A percentile compares a stretch with the other conserved stretches of the same genome.
Evolutionary conservation across 2,113 vertebrate species (phyloP).

Genomic region (Leptosomus discolor): DNA sequence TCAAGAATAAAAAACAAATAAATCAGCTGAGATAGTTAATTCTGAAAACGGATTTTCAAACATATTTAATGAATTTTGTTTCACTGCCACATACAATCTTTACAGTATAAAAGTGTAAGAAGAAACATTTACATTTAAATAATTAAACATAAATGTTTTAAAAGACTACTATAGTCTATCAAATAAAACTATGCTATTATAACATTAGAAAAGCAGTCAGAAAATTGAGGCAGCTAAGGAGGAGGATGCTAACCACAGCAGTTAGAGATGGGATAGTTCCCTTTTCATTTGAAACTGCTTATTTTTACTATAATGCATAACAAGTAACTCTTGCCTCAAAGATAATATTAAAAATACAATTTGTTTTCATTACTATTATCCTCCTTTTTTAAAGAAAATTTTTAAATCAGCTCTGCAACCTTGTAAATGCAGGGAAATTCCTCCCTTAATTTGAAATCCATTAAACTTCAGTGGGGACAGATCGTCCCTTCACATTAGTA

Average conservation of each 20-base stretch:
- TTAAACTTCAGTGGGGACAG: not conserved
- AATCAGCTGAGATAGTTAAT: not conserved
- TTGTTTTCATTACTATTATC: not conserved
- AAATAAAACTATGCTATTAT: not conserved
- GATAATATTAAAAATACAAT: not conserved
- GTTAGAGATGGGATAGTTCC: not conserved
- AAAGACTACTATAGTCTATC: not conserved
- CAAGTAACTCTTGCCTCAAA: not conserved
- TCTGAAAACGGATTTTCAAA: not conserved
- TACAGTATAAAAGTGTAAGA: not conserved
- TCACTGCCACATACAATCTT: not conserved
- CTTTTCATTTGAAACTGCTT: not conserved
- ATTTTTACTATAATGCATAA: not conserved
- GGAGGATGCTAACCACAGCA: not conserved
- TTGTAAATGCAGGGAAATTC: not conserved
- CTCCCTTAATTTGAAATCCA: not conserved
- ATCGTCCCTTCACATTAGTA: not conserved
- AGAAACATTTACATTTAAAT: not conserved
- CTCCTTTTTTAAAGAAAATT: not conserved
- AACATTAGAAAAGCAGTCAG: not conserved
- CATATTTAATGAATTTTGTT: not conserved
- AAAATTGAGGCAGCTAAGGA: not conserved
- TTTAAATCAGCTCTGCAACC: not conserved
- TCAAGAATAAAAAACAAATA: not conserved
- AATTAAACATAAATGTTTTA: not conserved